Evolutionary conservation across 2,888 invertebrate species (phyloP), one percentile per base, ranked within the genome.

Genomic region (Ditylenchus weischeri): DNA sequence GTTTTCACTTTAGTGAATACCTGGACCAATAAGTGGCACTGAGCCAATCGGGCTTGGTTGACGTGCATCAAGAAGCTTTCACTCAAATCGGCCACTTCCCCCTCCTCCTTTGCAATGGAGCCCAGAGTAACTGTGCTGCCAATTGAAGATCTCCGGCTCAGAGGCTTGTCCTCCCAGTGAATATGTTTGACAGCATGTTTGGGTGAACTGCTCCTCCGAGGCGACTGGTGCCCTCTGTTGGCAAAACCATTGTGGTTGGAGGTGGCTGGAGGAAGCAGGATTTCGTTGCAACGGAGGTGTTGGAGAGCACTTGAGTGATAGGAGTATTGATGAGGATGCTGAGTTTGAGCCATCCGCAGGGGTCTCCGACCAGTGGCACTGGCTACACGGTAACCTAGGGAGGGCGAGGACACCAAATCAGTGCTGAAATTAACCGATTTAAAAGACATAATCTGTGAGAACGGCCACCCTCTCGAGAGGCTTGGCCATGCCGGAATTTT

Each of bases 31-130:
- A 59, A 7, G n/a, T 59, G 59, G 59, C 59, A 59, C 19, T 59
- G 59, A 29, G 43, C 1, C 35, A 59, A n/a, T 59, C 59, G 21
- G 7, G 29, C 35, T 7, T 21, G 43, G 7, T 35, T 21, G 2
- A 59, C n/a, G 19, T 36, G 59, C 35, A 59, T 21, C 23, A 59
- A 36, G 21, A 59, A 59, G n/a, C 59, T 59, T 59, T 59, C 59
- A 35, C 59, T 59, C 36, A 59, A 19, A 38, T 59, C 43, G 15
- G 59, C 35, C 19, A 59, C 19, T 23, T 11, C 36, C 10, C 21
- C 35, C 21, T 36, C 19, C 19, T 59, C 59, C 19, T 23, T 2
- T 10, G 1, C 43, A 15, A 43, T 15, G 15, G 43, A 43, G 43
- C 15, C 38, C 43, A 43, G 43, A 38, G 36, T 59, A 7, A 8